These are phyloP conservation scores for Synergus itoensis DNA, from an alignment of 2,888 invertebrate genomes.

Conservation along the genomic window DNA sequence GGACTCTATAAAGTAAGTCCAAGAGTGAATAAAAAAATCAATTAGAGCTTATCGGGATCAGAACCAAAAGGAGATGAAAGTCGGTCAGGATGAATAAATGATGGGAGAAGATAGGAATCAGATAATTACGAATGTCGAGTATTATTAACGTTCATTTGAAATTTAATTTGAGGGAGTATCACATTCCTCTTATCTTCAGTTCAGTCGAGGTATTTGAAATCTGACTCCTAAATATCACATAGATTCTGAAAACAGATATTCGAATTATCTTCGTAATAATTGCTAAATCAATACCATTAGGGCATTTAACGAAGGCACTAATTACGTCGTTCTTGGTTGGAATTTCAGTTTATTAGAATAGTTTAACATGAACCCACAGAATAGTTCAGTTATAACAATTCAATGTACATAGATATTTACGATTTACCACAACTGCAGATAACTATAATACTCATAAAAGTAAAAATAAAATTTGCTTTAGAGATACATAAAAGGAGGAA, in stretches of 20 bases:
- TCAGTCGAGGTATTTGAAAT: background rate
- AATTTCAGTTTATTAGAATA: background rate
- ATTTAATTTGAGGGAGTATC: constrained; percentile 1
- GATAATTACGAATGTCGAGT: constrained; percentile 14
- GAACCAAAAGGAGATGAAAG: constrained; percentile 47
- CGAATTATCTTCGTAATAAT: constrained; percentile 18
- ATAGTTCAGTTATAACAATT: background rate
- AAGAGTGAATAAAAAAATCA: constrained; percentile 11
- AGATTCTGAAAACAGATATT: constrained; percentile 18
- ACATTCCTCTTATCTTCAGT: constrained; percentile 14
- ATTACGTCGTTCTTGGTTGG: constrained; percentile 1
- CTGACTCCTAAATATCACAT: background rate
- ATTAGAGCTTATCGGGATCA: background rate
- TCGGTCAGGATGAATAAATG: constrained; percentile 56
- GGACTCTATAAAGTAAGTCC: background rate
- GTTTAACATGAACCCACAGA: background rate
- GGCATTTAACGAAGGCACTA: background rate
- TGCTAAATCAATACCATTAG: constrained; percentile 17
- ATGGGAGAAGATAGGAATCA: constrained; percentile 54
- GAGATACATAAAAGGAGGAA: background rate
- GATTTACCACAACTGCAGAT: background rate
- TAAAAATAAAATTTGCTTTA: background rate
- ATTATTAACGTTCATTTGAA: constrained; percentile 26
- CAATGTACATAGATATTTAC: background rate
- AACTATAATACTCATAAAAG: background rate